These are phyloP conservation scores for Galerucella calmariensis DNA, from an alignment of 2,888 invertebrate genomes.

Conservation along the genomic window DNA sequence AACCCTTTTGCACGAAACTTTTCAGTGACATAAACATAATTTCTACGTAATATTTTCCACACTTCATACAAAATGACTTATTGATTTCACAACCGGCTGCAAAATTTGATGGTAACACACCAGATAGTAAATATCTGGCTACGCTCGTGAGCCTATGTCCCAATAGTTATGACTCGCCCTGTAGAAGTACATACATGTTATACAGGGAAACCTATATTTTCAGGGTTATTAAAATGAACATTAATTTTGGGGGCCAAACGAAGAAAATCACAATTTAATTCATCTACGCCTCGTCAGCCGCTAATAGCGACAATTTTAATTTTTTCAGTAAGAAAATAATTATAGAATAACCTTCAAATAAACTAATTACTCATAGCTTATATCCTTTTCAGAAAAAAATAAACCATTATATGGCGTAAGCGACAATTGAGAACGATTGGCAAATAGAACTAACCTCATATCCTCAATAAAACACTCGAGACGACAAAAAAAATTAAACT, in stretches of 20 bases:
- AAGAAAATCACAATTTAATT: conserved; percentile 3
- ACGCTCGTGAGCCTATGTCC: no score
- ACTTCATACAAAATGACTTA: no score
- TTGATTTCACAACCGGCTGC: no score
- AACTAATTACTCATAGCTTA: background rate
- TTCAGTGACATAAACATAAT: no score
- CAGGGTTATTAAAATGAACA: background rate
- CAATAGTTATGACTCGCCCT: no score
- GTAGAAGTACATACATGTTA: no score
- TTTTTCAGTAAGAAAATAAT: background rate
- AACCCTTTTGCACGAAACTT: no score
- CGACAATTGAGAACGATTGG: background rate
- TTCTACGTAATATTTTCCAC: no score
- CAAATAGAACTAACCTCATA: conserved; percentile 9
- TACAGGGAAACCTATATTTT: background rate
- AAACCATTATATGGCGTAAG: background rate
- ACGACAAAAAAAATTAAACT: conserved; percentile 1
- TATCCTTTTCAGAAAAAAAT: background rate
- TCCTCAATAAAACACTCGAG: conserved; percentile 15
- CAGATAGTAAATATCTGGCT: no score
- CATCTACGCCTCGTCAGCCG: background rate
- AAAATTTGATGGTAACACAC: no score
- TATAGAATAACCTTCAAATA: background rate
- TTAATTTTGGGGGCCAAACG: background rate
- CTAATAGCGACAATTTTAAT: background rate